Conservation (phyloP, 1,140 invertebrate species). For the Hylyphantes graminicola region DNA sequence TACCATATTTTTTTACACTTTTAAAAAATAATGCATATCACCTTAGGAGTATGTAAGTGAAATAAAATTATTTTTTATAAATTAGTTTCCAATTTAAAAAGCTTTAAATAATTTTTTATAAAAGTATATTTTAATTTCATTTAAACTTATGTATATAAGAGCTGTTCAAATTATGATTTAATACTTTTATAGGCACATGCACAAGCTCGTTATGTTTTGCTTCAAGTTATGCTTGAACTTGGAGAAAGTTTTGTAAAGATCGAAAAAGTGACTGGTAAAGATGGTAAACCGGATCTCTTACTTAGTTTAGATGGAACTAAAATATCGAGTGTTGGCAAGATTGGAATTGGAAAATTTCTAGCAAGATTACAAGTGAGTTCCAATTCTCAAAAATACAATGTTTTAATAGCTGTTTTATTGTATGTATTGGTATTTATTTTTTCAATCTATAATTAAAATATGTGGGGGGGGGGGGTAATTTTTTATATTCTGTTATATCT, state of each 20-base stretch:
- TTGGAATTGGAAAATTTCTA: constrained; percentile 81
- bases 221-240: constrained; percentile 86
- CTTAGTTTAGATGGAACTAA: constrained; percentile 82
- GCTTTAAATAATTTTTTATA: background rate
- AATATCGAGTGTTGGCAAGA: constrained; percentile 84
- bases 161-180: background rate
- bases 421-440: background rate
- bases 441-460: background rate
- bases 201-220: constrained; percentile 88
- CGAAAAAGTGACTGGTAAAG: constrained; percentile 75
- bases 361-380: constrained; percentile 72
- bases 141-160: background rate
- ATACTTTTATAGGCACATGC: constrained; percentile 78
- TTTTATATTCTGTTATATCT: no score
- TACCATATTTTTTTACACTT: no score
- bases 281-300: constrained; percentile 81
- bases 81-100: background rate
- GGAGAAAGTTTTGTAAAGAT: constrained; percentile 84
- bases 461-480: background rate
- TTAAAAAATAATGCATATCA: no score
- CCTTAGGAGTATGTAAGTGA: no score
- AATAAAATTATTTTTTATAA: no score
- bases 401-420: no score
- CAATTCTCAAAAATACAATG: no score
- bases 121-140: constrained; percentile 1